Conservation (phyloP, 2,113 vertebrate genomes). For the Paedocypris sp. region DNA sequence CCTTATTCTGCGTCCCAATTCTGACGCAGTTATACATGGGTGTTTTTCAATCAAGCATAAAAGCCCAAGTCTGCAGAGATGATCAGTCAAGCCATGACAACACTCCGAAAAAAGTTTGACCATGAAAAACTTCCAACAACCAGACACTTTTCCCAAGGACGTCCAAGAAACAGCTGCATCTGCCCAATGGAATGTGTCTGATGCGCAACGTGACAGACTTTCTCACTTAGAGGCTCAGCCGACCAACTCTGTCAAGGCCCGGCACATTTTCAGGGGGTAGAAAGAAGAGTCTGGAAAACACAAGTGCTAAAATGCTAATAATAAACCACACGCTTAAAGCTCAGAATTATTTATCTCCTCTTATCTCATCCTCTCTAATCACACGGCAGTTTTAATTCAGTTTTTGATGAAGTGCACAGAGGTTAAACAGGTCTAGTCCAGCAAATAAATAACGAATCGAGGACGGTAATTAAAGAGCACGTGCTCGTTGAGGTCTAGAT, state of each 20-base stretch:
- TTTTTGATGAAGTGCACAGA: constrained; percentile 40
- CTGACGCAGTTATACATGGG: not conserved
- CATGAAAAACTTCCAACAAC: constrained; percentile 44
- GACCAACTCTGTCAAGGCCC: constrained; percentile 17
- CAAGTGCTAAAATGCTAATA: no score
- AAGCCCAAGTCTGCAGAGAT: constrained; percentile 28
- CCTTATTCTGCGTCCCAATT: not conserved
- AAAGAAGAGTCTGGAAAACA: no score
- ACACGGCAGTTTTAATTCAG: constrained; percentile 39
- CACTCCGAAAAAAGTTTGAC: constrained; percentile 44
- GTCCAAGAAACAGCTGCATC: constrained; percentile 46
- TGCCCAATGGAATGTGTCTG: constrained; percentile 45
- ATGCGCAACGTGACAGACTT: constrained; percentile 39
- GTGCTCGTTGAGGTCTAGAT: constrained; percentile 40
- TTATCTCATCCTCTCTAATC: constrained; percentile 31
- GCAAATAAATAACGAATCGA: constrained; percentile 59
- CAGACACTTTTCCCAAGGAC: constrained; percentile 48
- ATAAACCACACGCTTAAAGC: no score
- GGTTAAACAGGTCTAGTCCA: constrained; percentile 54
- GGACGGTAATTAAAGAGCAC: constrained; percentile 56
- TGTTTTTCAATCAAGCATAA: constrained; percentile 30
- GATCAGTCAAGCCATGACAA: constrained; percentile 51
- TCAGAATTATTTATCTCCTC: constrained; percentile 21
- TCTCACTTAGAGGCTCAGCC: constrained; percentile 24
- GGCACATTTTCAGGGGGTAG: no score